A percentile compares a stretch with the other conserved stretches of the same genome.
phyloP scores from a whole-genome alignment of 2,888 invertebrate genomes.

The Carabus problematicus region DNA sequence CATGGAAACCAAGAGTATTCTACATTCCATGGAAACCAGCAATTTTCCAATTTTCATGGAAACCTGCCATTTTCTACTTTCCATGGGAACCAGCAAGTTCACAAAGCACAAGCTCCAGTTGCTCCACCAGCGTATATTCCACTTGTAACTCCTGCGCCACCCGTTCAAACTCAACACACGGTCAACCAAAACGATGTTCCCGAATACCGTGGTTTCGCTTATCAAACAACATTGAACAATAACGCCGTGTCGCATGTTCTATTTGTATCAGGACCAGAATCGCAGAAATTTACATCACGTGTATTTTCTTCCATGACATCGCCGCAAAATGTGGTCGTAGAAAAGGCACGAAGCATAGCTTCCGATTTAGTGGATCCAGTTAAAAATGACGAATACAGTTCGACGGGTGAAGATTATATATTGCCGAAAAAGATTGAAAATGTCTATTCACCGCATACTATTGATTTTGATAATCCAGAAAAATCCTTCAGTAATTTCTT shows the following conservation, averaged over 20 bases:
- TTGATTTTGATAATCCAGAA: constrained; percentile 2
- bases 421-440: constrained; percentile 37
- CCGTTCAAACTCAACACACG: too few relatives aligned
- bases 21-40: too few relatives aligned
- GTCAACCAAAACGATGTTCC: constrained; percentile 23
- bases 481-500: constrained; percentile 42
- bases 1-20: constrained; percentile 15
- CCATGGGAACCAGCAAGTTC: constrained; percentile 26
- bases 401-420: constrained; percentile 8
- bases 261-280: constrained; percentile 51
- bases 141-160: neutral
- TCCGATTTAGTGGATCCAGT: constrained; percentile 49
- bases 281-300: constrained; percentile 41
- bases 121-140: constrained; percentile 2
- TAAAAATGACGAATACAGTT: constrained; percentile 42
- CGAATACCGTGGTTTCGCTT: constrained; percentile 51
- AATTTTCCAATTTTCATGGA: too few relatives aligned
- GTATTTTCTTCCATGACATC: constrained; percentile 8
- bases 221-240: constrained; percentile 50
- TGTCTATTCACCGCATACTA: constrained; percentile 19
- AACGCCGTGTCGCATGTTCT: constrained; percentile 52
- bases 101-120: constrained; percentile 34
- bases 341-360: constrained; percentile 48
- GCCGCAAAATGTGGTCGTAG: constrained; percentile 15
- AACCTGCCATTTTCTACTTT: too few relatives aligned